Base-by-base conservation (phyloP, 2,797 vertebrate species). In the Thamnophis elegans region DNA sequence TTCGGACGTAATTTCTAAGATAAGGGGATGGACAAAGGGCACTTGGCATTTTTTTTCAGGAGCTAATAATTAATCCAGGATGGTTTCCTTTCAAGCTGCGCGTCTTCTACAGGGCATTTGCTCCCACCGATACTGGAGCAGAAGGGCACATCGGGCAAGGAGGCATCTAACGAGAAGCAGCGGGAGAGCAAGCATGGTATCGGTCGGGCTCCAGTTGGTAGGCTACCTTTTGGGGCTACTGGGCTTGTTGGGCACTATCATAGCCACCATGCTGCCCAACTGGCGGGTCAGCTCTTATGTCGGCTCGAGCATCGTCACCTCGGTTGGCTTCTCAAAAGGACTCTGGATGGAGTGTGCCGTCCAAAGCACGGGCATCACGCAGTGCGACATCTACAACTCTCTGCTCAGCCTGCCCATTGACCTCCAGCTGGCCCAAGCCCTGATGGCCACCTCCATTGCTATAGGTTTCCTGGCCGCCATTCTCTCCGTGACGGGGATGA, bases 341-440 rank as follows among this genome's bases (percentile, higher is more conserved):
- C 98, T 99, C 88, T 99, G 99, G 99, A 99, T 99, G 99, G 99
- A 99, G 92, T 99, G 99, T 0, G 98, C 99, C 47, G 97, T 98
- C 0, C 98, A 99, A 95, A 99, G 99, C 98, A 99, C 99, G 0
- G 99, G 99, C 12, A 98, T 98, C 96, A 99, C 99, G 88, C 99
- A 99, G 94, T 99, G 99, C 0, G 99, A 99, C 94, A 98, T 99
- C 96, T 99, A 99, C 98, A 99, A 98, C 98, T 99, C 99, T 8
- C 98, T 99, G 95, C 98, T 99, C 91, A 98, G 98, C 36, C 97
- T 99, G 93, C 97, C 98, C 0, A 26, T 98, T 0, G 98, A 99
- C 92, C 91, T 99, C 94, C 99, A 99, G 96, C 98, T 98, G 0
- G 98, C 99, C 3, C 98, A 99, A 1, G 99, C 98, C 20, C 98